Evolutionary conservation across 2,888 invertebrate genomes (phyloP).

Genomic region (Cataglyphis albicans): DNA sequence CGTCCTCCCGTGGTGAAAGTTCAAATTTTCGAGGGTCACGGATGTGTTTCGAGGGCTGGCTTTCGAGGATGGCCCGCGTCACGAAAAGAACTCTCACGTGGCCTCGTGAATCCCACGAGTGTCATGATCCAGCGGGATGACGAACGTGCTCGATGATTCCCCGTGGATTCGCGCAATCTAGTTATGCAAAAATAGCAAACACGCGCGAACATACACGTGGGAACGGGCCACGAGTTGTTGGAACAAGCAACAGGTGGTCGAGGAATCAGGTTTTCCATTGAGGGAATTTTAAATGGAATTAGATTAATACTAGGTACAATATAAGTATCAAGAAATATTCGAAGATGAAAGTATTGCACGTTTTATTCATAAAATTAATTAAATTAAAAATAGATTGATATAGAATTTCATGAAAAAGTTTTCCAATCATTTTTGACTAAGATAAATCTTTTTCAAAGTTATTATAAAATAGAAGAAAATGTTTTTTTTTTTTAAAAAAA

Average conservation of each 20-base stretch:
- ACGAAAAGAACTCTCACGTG: slow-evolving; percentile 56
- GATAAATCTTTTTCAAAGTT: neutral
- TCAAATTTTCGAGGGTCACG: slow-evolving; percentile 72
- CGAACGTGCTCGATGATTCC: neutral
- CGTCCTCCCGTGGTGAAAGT: slow-evolving; percentile 71
- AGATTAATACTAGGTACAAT: slow-evolving; percentile 15
- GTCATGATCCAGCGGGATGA: slow-evolving; percentile 11
- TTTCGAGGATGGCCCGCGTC: slow-evolving; percentile 46
- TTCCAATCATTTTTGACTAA: neutral
- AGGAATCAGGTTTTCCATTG: slow-evolving; percentile 56
- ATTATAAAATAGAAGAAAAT: neutral
- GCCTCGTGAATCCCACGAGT: slow-evolving; percentile 11
- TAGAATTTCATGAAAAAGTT: neutral
- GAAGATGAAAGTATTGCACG: slow-evolving; percentile 11
- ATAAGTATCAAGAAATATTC: slow-evolving; percentile 5
- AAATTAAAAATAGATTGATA: neutral
- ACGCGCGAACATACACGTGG: slow-evolving; percentile 38
- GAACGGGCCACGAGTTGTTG: slow-evolving; percentile 27
- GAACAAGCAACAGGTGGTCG: slow-evolving; percentile 58
- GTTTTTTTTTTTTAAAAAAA: neutral
- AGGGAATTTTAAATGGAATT: slow-evolving; percentile 20
- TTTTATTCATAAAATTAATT: neutral
- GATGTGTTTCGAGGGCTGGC: slow-evolving; percentile 8
- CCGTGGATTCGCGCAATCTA: slow-evolving; percentile 24
- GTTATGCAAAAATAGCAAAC: slow-evolving; percentile 39